Percentiles rank a stretch among this genome's conserved stretches.
phyloP scores from a whole-genome alignment of 2,113 vertebrate genomes.

The Otus sunia region DNA sequence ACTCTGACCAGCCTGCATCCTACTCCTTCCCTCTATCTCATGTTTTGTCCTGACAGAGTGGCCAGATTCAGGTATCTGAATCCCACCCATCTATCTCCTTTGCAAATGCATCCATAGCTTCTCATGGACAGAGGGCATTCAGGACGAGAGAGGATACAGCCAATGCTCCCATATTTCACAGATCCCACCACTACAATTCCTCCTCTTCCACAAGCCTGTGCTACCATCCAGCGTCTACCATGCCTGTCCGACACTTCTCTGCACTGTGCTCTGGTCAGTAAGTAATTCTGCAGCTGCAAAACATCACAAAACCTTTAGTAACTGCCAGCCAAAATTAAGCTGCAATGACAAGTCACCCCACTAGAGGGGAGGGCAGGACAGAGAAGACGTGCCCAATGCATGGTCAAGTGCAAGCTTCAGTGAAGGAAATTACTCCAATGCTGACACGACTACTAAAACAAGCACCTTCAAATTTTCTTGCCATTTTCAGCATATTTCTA shows the following conservation, averaged over 20 bases:
- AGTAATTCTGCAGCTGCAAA: not conserved
- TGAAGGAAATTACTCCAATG: fast-evolving
- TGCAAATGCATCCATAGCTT: not conserved
- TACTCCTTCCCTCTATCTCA: not conserved
- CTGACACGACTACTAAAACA: too few species aligned
- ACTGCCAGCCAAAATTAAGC: not conserved
- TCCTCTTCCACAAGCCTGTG: not conserved
- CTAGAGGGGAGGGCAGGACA: constrained; percentile 66
- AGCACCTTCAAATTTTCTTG: not conserved
- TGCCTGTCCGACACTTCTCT: not conserved
- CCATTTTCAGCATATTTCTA: not conserved
- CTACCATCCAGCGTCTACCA: not conserved
- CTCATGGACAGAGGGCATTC: not conserved
- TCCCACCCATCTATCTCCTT: not conserved
- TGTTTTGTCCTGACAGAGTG: not conserved
- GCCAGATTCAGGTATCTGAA: not conserved
- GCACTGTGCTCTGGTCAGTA: not conserved
- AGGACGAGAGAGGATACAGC: not conserved
- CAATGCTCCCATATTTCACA: not conserved
- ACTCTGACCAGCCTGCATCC: not conserved
- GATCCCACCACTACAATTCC: not conserved
- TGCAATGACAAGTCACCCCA: constrained; percentile 25
- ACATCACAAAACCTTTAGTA: fast-evolving
- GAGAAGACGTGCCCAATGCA: not conserved
- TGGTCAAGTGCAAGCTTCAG: not conserved